Conservation (phyloP, 1,140 invertebrate species). For the Leptinotarsa undecemlineata region DNA sequence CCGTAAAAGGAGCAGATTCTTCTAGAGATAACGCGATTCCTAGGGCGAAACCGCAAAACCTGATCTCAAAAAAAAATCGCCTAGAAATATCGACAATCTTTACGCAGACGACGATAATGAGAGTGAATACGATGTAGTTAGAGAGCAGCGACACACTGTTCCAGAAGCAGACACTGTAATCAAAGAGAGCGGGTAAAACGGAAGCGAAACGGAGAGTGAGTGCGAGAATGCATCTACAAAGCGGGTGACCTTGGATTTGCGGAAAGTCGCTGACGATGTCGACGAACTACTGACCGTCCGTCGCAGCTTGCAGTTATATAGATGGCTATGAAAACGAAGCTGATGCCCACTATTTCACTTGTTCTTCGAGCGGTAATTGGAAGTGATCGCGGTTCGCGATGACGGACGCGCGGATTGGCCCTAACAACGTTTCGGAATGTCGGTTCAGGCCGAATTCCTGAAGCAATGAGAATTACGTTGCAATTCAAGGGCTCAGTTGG, state of each 20-base stretch:
- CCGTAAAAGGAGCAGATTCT: not conserved
- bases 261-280: conserved; percentile 21
- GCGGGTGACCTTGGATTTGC: conserved; percentile 27
- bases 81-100: not conserved
- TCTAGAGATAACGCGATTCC: not conserved
- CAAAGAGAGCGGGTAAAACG: conserved; percentile 20
- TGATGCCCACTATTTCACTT: conserved; percentile 4
- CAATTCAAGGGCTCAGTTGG: no score
- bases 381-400: not conserved
- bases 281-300: conserved; percentile 24
- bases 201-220: not conserved
- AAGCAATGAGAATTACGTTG: no score
- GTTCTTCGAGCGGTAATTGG: not conserved
- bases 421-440: no score
- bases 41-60: not conserved
- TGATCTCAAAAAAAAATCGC: not conserved
- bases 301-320: conserved; percentile 21
- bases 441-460: no score
- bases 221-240: conserved; percentile 12
- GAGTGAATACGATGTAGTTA: not conserved
- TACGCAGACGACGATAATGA: not conserved
- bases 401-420: not conserved
- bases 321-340: conserved; percentile 30
- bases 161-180: conserved; percentile 15
- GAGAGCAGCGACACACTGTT: conserved; percentile 10